Conservation (phyloP, 1,140 invertebrate genomes). For the Ctenoplectra terminalis region DNA sequence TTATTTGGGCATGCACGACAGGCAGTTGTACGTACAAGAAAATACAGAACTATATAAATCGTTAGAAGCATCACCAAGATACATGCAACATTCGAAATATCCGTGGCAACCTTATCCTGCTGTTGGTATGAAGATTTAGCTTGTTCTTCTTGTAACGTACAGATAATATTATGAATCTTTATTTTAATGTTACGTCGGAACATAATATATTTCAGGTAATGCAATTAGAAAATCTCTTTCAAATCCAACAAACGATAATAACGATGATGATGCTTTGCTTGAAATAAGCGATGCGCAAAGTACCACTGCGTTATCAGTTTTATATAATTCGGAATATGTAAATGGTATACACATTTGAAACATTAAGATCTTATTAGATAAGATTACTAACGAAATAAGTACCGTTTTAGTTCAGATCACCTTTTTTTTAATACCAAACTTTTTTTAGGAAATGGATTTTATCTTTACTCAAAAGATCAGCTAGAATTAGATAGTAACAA, state of each 20-base stretch:
- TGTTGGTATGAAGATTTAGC: constrained; percentile 71
- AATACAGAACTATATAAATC: constrained; percentile 80
- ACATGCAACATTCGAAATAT: constrained; percentile 78
- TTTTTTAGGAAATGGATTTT: constrained; percentile 86
- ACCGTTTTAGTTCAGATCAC: too few species aligned
- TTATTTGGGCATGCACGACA: constrained; percentile 94
- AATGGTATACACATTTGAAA: constrained; percentile 83
- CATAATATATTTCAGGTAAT: constrained; percentile 44
- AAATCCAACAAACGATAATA: constrained; percentile 35
- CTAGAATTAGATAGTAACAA: constrained; percentile 68
- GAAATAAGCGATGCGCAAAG: constrained; percentile 65
- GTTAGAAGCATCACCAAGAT: constrained; percentile 71
- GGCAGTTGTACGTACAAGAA: constrained; percentile 92
- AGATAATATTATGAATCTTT: constrained; percentile 8
- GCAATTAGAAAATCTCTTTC: constrained; percentile 33
- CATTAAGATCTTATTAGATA: constrained; percentile 11
- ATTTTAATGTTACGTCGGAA: constrained; percentile 1
- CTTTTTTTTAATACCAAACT: constrained; percentile 16
- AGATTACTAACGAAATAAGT: too few species aligned
- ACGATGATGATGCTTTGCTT: constrained; percentile 60
- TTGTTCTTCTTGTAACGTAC: background rate
- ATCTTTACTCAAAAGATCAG: constrained; percentile 84
- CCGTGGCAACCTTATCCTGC: constrained; percentile 89
- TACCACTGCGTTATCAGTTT: constrained; percentile 86
- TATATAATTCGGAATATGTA: constrained; percentile 88